Evolutionary conservation across 2,113 vertebrate species (phyloP).

Genomic region (Rhinichthys klamathensis): DNA sequence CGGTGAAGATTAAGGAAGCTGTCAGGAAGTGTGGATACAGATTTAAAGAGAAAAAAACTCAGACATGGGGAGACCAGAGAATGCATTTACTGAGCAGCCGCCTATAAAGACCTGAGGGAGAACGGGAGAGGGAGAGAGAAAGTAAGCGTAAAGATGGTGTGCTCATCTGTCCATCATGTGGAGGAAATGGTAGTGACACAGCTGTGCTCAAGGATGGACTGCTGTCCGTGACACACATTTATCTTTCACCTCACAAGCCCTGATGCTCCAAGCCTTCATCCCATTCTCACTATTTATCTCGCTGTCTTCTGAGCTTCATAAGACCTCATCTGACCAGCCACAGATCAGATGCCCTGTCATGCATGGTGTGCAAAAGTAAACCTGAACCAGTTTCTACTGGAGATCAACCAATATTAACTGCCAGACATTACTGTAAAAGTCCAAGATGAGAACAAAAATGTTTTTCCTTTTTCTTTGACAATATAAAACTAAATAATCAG

Average conservation of each 20-base stretch:
- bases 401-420: background rate
- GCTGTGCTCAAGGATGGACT: slow-evolving; percentile 53
- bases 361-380: slow-evolving; percentile 8
- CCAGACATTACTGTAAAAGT: background rate
- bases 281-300: background rate
- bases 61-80: slow-evolving; percentile 61
- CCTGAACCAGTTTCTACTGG: background rate
- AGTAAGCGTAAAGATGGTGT: slow-evolving; percentile 54
- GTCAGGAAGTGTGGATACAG: slow-evolving; percentile 57
- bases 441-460: background rate
- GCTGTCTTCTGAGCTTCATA: background rate
- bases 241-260: slow-evolving; percentile 53
- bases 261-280: slow-evolving; percentile 3
- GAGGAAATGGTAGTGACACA: slow-evolving; percentile 56
- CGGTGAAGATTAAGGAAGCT: slow-evolving; percentile 58
- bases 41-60: slow-evolving; percentile 51
- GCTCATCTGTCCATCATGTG: slow-evolving; percentile 63
- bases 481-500: background rate
- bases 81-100: slow-evolving; percentile 56
- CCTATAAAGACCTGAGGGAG: slow-evolving; percentile 56
- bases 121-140: slow-evolving; percentile 29
- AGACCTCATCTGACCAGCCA: slow-evolving; percentile 36
- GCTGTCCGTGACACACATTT: slow-evolving; percentile 55
- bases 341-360: slow-evolving; percentile 14
- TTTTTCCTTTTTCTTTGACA: background rate